These are phyloP conservation scores for Meteorus colon DNA, from an alignment of 2,888 invertebrate genomes.

Conservation along the genomic window DNA sequence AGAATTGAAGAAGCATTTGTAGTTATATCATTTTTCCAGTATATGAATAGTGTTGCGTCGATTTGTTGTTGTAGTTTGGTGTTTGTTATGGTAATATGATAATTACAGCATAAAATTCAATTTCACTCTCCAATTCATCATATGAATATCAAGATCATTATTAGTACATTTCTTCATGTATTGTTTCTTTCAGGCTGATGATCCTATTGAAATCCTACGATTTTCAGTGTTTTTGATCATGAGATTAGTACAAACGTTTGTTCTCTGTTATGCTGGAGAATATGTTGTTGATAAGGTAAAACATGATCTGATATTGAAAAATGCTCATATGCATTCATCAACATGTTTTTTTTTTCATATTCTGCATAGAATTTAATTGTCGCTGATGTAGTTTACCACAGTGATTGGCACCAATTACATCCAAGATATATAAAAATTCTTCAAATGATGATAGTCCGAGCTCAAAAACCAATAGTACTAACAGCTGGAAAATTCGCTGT, in stretches of 20 bases:
- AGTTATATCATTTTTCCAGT: neutral
- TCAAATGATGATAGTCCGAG: constrained; percentile 32
- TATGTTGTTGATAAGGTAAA: constrained; percentile 53
- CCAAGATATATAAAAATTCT: constrained; percentile 41
- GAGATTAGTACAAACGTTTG: constrained; percentile 40
- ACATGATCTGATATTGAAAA: neutral
- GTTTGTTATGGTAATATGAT: neutral
- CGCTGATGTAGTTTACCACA: constrained; percentile 47
- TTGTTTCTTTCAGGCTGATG: neutral
- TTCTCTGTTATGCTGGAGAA: constrained; percentile 56
- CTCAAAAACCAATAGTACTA: constrained; percentile 38
- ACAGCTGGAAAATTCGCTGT: constrained; percentile 41
- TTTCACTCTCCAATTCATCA: neutral
- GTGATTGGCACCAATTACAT: constrained; percentile 51
- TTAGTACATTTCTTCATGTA: no score
- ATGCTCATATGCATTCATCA: neutral
- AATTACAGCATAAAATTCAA: neutral
- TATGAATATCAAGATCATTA: no score
- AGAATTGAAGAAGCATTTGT: neutral
- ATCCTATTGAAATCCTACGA: neutral
- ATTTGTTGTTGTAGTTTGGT: neutral
- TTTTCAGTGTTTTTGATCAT: neutral
- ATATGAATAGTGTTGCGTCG: neutral
- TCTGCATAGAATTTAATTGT: constrained; percentile 49
- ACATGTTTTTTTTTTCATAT: neutral